Base-by-base conservation (phyloP, 2,888 invertebrate species). In the Spatulosminthurus flaviceps region DNA sequence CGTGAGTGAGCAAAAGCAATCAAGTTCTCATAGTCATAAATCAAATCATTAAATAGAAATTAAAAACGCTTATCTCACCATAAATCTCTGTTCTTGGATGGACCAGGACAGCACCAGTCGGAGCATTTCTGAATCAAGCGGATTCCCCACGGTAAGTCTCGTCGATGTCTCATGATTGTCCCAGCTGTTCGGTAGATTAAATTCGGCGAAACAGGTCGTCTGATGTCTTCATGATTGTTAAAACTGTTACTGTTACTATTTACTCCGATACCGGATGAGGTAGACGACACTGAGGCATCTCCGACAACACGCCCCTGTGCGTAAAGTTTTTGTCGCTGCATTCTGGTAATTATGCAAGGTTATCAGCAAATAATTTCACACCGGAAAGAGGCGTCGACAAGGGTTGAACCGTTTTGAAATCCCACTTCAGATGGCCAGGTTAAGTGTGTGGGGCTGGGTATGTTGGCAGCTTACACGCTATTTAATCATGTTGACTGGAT, bases 141-240 rank as follows among this genome's bases (percentile, higher is more conserved):
- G 24, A 86, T 85, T 42, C 86, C 86, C 83, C 85, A 84, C 16
- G 86, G 86, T 66, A 86, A 78, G 70, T 86, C 86, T 34, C 85
- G 78, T 26, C 82, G 78, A 60, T 83, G 84, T 11, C 85, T 76
- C 70, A 82, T 79, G 24, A 85, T 81, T 29, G 81, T 83, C 11
- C 83, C 83, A n/a, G 82, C 85, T 13, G 84, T 84, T 28, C 85
- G 78, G 21, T 84, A 83, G 60, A 84, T 82, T 11, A 85, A 73
- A 19, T 82, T 82, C 24, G 84, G 84, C 19, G 82, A 82, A n/a
- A 80, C 75, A 76, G 84, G 82, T 75, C 82, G 79, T n/a, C 83
- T 78, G 74, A 80, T 82, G 71, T 79, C 60, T 29, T 78, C 77
- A 67, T 70, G 73, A 29, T 79, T 73, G 42, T 29, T 80, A 67